Conservation (phyloP, 2,797 vertebrate species). For the Acipenser transmontanus region DNA sequence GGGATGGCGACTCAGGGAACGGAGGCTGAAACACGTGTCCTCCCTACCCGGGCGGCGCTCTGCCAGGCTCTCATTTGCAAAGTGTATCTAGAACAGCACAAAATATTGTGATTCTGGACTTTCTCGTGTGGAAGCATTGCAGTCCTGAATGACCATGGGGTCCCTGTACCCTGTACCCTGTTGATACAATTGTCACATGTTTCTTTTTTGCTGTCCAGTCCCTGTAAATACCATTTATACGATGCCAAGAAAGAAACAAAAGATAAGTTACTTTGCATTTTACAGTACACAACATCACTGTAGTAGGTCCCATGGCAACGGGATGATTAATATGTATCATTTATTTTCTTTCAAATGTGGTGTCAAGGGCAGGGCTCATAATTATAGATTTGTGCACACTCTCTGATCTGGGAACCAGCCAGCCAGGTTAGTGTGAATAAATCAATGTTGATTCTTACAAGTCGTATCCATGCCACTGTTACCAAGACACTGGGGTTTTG, state of each 20-base stretch:
- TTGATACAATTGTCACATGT: too few species aligned
- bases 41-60: too few species aligned
- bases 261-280: not conserved
- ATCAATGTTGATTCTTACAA: not conserved
- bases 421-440: not conserved
- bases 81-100: too few species aligned
- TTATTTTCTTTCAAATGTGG: constrained; percentile 1
- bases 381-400: not conserved
- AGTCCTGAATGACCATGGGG: too few species aligned
- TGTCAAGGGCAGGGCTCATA: not conserved
- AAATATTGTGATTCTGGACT: too few species aligned
- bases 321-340: constrained; percentile 2
- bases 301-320: not conserved
- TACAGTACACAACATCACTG: not conserved
- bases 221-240: not conserved
- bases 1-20: too few species aligned
- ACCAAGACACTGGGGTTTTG: not conserved
- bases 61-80: too few species aligned
- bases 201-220: too few species aligned
- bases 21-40: too few species aligned
- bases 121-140: too few species aligned
- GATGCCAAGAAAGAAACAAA: not conserved
- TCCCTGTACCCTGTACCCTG: too few species aligned
- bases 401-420: not conserved
- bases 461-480: not conserved